These are phyloP conservation scores for Scytalopus superciliaris DNA, from an alignment of 2,113 vertebrate genomes.

Conservation along the genomic window DNA sequence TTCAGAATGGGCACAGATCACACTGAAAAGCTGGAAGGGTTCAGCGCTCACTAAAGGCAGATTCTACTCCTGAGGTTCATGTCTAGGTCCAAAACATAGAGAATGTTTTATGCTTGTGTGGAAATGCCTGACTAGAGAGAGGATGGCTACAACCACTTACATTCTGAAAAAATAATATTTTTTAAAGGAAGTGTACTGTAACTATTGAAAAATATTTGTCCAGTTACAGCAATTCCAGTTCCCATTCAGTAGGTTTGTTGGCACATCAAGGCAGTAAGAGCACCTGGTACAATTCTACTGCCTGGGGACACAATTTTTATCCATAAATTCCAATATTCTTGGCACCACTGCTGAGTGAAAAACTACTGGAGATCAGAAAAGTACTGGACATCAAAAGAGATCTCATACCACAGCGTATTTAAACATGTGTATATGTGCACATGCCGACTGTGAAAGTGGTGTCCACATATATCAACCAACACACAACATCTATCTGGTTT, in stretches of 20 bases:
- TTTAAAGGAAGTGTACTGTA: not conserved
- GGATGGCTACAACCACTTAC: not conserved
- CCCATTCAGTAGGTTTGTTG: fast-evolving
- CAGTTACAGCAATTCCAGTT: not conserved
- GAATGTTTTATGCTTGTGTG: not conserved
- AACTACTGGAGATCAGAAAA: not conserved
- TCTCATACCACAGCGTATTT: not conserved
- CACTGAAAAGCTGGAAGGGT: not conserved
- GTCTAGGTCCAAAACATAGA: not conserved
- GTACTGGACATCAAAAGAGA: not conserved
- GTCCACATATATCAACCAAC: not conserved
- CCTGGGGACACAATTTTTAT: not conserved
- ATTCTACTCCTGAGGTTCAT: not conserved
- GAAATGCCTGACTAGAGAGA: not conserved
- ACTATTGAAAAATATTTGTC: not conserved
- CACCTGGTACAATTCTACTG: not conserved
- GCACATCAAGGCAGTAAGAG: not conserved
- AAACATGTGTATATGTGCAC: not conserved
- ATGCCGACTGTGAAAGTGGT: not conserved
- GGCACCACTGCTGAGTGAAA: not conserved
- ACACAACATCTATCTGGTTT: not conserved
- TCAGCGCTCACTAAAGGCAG: not conserved
- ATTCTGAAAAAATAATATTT: not conserved
- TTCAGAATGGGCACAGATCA: not conserved
- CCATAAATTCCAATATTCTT: not conserved